Evolutionary conservation across 2,888 invertebrate species (phyloP), one percentile per base, ranked within the genome.

Genomic region (Cryptus armator): DNA sequence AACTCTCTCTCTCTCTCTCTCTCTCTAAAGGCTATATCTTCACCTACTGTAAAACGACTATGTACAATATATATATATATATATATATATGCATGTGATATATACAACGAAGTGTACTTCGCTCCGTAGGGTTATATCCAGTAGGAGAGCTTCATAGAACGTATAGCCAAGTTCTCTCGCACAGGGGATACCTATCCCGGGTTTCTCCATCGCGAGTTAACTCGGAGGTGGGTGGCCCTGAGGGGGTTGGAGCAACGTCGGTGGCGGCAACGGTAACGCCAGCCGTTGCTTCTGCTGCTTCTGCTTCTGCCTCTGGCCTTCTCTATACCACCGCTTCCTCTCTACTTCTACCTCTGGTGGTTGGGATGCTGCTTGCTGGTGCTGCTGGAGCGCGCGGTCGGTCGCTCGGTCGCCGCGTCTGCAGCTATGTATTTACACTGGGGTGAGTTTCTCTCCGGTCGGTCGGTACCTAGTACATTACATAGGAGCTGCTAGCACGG

Each of bases 391-490:
- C 87, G 86, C 89, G 81, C 84, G 88, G 87, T 88, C 85, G 79
- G 74, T 78, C 83, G 86, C 66, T 88, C 87, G 85, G 85, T 88
- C 85, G 86, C 85, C 85, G 89, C 88, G 86, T 87, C 88, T 87
- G 87, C 89, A 89, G 89, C 91, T 90, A 91, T 91, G 89, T 91
- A 91, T 91, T 91, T 91, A 91, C 91, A 91, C 90, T 88, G 84
- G 90, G 91, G 90, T 90, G 87, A 87, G 89, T 86, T 89, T 86
- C 87, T 86, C 87, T 84, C 80, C 70, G 81, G 84, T 85, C 81
- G 79, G 84, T 85, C 84, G 82, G 87, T 90, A 90, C 89, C 90
- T 88, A 89, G 89, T 90, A 89, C 91, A 90, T 91, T 86, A 84
- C 86, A 86, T 83, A 85, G 88, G 84, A 81, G 85, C 89, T 88